Evolutionary conservation across 2,888 invertebrate genomes (phyloP).

Genomic region (Bombylius discolor): DNA sequence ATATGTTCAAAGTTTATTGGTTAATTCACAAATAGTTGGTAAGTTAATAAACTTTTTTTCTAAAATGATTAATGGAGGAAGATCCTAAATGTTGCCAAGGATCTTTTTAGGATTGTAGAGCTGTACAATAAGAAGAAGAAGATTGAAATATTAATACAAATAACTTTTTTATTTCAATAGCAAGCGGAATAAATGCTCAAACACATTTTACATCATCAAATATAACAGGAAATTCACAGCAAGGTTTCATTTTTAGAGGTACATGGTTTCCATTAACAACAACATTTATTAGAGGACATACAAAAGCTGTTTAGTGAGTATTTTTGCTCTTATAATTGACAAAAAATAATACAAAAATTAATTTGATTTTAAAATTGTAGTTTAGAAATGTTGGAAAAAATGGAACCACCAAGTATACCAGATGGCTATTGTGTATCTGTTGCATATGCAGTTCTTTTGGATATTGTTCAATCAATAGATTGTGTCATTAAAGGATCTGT

Average conservation of each 20-base stretch:
- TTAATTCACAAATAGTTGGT: constrained; percentile 54
- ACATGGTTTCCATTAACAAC: constrained; percentile 83
- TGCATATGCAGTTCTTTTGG: constrained; percentile 85
- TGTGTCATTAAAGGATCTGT: constrained; percentile 53
- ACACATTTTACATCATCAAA: constrained; percentile 5
- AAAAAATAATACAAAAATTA: neutral
- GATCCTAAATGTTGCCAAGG: too few relatives aligned
- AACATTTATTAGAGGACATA: constrained; percentile 69
- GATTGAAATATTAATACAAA: too few relatives aligned
- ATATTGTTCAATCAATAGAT: constrained; percentile 76
- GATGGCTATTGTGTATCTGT: constrained; percentile 96
- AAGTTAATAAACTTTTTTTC: constrained; percentile 16
- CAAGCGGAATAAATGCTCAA: neutral
- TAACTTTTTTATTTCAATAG: too few relatives aligned
- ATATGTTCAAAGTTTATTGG: constrained; percentile 84
- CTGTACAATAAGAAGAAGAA: too few relatives aligned
- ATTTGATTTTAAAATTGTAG: constrained; percentile 38
- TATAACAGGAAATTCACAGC: constrained; percentile 45
- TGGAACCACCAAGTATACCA: constrained; percentile 85
- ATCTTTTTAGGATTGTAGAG: too few relatives aligned
- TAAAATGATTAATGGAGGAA: too few relatives aligned
- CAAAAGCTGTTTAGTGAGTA: constrained; percentile 82
- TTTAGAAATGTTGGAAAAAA: constrained; percentile 90
- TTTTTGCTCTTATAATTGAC: too few relatives aligned
- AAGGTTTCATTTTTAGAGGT: constrained; percentile 86